Evolutionary conservation across 2,888 invertebrate genomes (phyloP), one percentile per base, ranked within the genome.

Genomic region (Nasonovia ribisnigri): DNA sequence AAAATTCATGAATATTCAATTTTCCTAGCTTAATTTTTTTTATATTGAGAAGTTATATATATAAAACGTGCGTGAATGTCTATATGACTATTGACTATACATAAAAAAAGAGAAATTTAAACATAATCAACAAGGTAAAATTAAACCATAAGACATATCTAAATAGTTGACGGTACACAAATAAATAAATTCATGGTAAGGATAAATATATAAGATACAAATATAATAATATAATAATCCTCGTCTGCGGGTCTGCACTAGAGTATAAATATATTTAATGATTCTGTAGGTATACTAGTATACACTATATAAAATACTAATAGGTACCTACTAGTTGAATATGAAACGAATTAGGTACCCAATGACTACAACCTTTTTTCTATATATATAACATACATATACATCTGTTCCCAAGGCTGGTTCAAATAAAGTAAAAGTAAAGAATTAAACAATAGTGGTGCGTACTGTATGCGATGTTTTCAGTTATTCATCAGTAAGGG

Each of bases 371-470:
- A 67, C n/a, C n/a, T 67, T n/a, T n/a, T 11, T 29, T 13, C n/a
- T 67, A 67, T n/a, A n/a, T 36, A 54, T 54, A 54, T 54, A 54
- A 54, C 46, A 20, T 54, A 54, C 11, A 60, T 16, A n/a, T 67
- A n/a, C 6, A 77, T 36, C 36, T 77, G 67, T 77, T 36, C 36
- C n/a, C 67, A 77, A 77, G 67, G 67, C 16, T 77, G 36, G n/a
- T 67, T 67, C n/a, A 77, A 77, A 16, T 20, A 77, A 77, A 77
- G n/a, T 77, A 67, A 67, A 67, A 67, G 67, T 67, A 67, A 67
- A 67, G 6, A 67, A 67, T 67, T 67, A 77, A 77, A 77, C 20
- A 77, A 77, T 77, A 77, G 67, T 16, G 36, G 16, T 77, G 54
- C 54, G n/a, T 77, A 77, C n/a, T 20, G n/a, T 20, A 77, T 77